Evolutionary conservation across 2,888 invertebrate species (phyloP).

Genomic region (Rhagophthalmus giganteus): DNA sequence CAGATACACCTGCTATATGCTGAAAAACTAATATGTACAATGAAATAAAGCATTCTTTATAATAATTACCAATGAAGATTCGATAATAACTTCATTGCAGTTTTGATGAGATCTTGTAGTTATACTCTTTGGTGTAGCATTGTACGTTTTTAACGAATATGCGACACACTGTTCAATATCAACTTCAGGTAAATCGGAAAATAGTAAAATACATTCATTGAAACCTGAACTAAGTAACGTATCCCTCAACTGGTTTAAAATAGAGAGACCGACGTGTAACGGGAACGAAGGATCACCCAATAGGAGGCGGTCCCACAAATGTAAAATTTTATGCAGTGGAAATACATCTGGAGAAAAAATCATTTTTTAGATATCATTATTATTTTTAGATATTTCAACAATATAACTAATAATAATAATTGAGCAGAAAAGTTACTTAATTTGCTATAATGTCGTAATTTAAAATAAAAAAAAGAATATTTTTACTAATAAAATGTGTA

Average conservation of each 20-base stretch:
- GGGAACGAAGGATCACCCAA: slow-evolving; percentile 93
- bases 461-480: too few relatives aligned
- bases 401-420: too few relatives aligned
- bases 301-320: slow-evolving; percentile 95
- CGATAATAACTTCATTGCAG: slow-evolving; percentile 23
- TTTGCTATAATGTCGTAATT: too few relatives aligned
- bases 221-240: slow-evolving; percentile 88
- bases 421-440: too few relatives aligned
- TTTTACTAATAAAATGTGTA: too few relatives aligned
- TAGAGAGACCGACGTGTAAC: slow-evolving; percentile 90
- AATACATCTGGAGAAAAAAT: slow-evolving; percentile 79
- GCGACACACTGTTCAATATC: slow-evolving; percentile 92
- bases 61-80: slow-evolving; percentile 38
- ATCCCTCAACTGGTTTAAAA: slow-evolving; percentile 83
- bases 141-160: slow-evolving; percentile 84
- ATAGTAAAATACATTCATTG: slow-evolving; percentile 96
- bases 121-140: slow-evolving; percentile 84
- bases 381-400: too few relatives aligned
- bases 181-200: slow-evolving; percentile 98
- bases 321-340: slow-evolving; percentile 95
- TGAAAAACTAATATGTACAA: slow-evolving; percentile 47
- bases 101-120: slow-evolving; percentile 79
- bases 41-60: background rate
- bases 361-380: slow-evolving; percentile 2
- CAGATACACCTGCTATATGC: slow-evolving; percentile 71